Base-by-base conservation (phyloP, 2,113 vertebrate genomes). In the Neoarius graeffei region DNA sequence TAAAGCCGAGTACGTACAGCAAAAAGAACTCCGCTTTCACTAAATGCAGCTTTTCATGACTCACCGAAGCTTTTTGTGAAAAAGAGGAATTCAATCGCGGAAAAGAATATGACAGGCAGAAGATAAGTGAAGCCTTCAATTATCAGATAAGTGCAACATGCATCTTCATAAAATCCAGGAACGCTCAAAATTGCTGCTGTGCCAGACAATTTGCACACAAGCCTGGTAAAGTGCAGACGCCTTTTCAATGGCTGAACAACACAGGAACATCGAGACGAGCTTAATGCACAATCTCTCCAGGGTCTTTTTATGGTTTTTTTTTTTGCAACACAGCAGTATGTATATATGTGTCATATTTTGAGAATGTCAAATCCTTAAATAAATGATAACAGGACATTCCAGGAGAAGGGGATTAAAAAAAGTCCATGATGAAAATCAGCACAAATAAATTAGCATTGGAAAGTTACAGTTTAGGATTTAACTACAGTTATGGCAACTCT, bases 81-180 rank as follows among this genome's bases (percentile, higher is more conserved):
- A 92, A 94, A 86, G 92, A 90, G 87, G 86, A 92, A 93, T 89
- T 91, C 87, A 93, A 94, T 93, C 90, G 91, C 92, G 87, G 89
- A 90, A 92, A 90, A 92, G 92, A 92, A 92, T 91, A 92, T 93
- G 94, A 93, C 93, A 94, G 93, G 90, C 90, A 91, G 91, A 92
- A 93, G 93, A 95, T 94, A 94, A 94, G 94, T 92, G 92, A 90
- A 92, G 91, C 88, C 93, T 92, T 94, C 88, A 92, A 91, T 92
- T 92, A 93, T 94, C 93, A 94, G 93, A 94, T 94, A 94, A 94
- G 93, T 93, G 54, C 91, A 91, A 93, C 91, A 86, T 89, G 92
- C 91, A 84, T 84, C 87, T 88, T 88, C 87, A 88, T 88, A 90
- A 88, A 89, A 85, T 77, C 60, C 64, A 88, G 74, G 67, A 87